Percentiles rank a stretch among this genome's conserved stretches.
phyloP scores from a whole-genome alignment of 1,140 invertebrate species.

The Archegozetes longisetosus region DNA sequence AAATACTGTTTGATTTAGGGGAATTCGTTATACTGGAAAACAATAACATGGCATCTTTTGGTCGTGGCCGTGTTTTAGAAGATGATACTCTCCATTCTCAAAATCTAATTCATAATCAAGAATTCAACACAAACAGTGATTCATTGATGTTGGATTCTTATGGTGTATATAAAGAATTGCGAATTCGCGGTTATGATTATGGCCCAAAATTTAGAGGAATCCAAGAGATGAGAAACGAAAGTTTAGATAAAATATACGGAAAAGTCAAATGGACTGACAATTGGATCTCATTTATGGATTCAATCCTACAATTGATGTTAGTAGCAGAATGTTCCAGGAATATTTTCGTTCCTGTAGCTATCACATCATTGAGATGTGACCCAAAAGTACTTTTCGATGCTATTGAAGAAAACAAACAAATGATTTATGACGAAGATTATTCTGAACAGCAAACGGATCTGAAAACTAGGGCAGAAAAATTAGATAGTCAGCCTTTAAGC shows the following conservation, averaged over 20 bases:
- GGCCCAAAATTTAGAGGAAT: constrained; percentile 57
- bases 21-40: too few species aligned
- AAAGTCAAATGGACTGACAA: constrained; percentile 31
- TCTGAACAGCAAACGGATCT: background rate
- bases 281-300: constrained; percentile 39
- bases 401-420: too few species aligned
- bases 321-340: too few species aligned
- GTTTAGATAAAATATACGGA: constrained; percentile 8
- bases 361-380: too few species aligned
- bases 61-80: background rate
- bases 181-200: constrained; percentile 38
- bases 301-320: constrained; percentile 36
- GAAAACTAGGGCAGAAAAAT: too few species aligned
- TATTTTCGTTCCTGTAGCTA: too few species aligned
- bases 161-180: constrained; percentile 37
- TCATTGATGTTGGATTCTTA: constrained; percentile 4
- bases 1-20: too few species aligned
- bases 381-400: too few species aligned
- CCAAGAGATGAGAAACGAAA: constrained; percentile 22
- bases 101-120: background rate
- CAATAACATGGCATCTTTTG: too few species aligned
- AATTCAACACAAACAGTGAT: background rate
- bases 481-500: too few species aligned
- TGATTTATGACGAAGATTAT: background rate
- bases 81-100: too few species aligned